Conservation (phyloP, 2,888 invertebrate genomes). For the Athalia cordata region DNA sequence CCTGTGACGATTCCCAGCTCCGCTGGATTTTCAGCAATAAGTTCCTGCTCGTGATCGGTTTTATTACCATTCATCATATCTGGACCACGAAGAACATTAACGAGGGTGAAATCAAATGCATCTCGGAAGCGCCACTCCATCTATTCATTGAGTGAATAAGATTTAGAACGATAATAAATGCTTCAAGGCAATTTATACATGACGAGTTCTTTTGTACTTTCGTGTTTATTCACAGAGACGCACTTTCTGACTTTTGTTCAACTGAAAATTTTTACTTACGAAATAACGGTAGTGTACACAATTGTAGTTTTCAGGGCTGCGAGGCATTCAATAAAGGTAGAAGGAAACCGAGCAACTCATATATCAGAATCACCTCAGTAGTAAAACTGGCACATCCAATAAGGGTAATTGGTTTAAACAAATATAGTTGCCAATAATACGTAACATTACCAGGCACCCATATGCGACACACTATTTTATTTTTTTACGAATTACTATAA, state of each 20-base stretch:
- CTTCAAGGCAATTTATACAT: neutral
- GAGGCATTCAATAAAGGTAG: conserved; percentile 50
- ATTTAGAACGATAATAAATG: no score
- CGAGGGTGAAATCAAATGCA: neutral
- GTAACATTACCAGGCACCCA: neutral
- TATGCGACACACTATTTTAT: neutral
- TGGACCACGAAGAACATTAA: neutral
- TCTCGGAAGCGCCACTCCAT: conserved; percentile 1
- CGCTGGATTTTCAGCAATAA: conserved; percentile 51
- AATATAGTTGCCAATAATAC: conserved; percentile 48
- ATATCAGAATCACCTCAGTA: conserved; percentile 49
- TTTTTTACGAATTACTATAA: conserved; percentile 6
- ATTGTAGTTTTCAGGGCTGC: conserved; percentile 26
- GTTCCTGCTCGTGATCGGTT: conserved; percentile 41
- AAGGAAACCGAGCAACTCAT: conserved; percentile 46
- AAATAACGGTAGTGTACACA: conserved; percentile 12
- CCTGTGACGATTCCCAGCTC: conserved; percentile 62
- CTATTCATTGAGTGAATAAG: neutral
- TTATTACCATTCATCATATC: conserved; percentile 48
- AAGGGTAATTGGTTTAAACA: conserved; percentile 32
- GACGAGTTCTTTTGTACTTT: neutral
- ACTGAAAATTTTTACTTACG: conserved; percentile 10
- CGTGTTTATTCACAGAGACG: no score
- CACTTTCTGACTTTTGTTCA: no score
- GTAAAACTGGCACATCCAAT: conserved; percentile 29